These are phyloP conservation scores for Clistopyga incitator DNA, from an alignment of 2,888 invertebrate genomes.

Conservation along the genomic window DNA sequence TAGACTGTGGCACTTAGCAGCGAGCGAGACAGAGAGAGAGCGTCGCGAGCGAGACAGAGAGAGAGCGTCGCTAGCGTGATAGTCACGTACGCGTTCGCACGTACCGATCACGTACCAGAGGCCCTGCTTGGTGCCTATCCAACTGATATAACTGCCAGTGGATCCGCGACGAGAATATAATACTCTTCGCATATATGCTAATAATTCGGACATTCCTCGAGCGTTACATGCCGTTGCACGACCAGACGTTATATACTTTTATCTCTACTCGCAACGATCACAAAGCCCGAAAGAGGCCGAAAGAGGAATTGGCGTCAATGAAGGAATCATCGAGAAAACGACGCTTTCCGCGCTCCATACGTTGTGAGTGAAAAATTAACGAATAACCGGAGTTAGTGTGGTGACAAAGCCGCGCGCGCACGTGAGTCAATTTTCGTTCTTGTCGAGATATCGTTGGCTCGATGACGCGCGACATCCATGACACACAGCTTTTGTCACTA, in stretches of 20 bases:
- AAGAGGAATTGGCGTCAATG: not conserved
- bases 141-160: constrained; percentile 58
- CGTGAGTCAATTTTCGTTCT: not conserved
- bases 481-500: not conserved
- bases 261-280: no score
- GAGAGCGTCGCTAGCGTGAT: constrained; percentile 32
- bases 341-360: not conserved
- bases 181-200: constrained; percentile 42
- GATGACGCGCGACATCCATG: constrained; percentile 8
- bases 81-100: constrained; percentile 60
- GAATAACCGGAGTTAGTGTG: no score
- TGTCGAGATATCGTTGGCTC: no score
- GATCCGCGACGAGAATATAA: constrained; percentile 55
- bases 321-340: constrained; percentile 11
- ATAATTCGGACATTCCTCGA: constrained; percentile 58
- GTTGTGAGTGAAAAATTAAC: not conserved
- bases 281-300: not conserved
- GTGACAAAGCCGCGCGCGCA: not conserved
- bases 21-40: constrained; percentile 16
- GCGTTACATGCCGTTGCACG: constrained; percentile 47
- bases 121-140: constrained; percentile 54
- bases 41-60: constrained; percentile 15
- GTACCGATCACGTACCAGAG: constrained; percentile 25
- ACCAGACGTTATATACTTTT: no score
- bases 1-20: constrained; percentile 30